phyloP scores from a whole-genome alignment of 2,888 invertebrate genomes.

The Pterostichus niger region DNA sequence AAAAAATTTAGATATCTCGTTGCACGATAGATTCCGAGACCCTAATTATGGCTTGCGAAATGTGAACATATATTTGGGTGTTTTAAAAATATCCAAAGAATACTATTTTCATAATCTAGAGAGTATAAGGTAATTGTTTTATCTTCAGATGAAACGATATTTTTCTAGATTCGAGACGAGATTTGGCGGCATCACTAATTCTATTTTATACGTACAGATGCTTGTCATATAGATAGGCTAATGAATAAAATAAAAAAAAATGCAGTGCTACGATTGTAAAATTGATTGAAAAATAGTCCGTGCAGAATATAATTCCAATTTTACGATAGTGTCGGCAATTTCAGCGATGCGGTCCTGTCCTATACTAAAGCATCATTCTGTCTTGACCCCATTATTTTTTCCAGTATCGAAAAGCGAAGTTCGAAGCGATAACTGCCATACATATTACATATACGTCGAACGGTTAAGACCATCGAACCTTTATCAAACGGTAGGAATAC shows the following conservation, averaged over 20 bases:
- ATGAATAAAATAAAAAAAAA: background rate
- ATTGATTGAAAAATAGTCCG: conserved; percentile 39
- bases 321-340: conserved; percentile 13
- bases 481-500: conserved; percentile 53
- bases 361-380: conserved; percentile 11
- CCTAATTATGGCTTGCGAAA: no score
- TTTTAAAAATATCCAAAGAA: no score
- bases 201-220: no score
- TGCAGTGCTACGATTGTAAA: conserved; percentile 16
- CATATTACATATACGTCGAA: conserved; percentile 56
- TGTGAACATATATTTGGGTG: no score
- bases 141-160: no score
- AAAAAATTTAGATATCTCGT: no score
- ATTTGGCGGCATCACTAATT: no score
- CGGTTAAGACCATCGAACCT: conserved; percentile 35
- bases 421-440: conserved; percentile 53
- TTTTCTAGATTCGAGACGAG: no score
- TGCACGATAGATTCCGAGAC: no score
- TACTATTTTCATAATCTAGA: no score
- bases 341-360: conserved; percentile 13
- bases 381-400: conserved; percentile 63
- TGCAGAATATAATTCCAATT: conserved; percentile 19
- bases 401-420: conserved; percentile 36
- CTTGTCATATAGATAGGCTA: no score
- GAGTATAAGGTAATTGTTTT: no score